These are phyloP conservation scores for Drosophila cardini DNA, from an alignment of 1,140 invertebrate genomes.

Conservation along the genomic window DNA sequence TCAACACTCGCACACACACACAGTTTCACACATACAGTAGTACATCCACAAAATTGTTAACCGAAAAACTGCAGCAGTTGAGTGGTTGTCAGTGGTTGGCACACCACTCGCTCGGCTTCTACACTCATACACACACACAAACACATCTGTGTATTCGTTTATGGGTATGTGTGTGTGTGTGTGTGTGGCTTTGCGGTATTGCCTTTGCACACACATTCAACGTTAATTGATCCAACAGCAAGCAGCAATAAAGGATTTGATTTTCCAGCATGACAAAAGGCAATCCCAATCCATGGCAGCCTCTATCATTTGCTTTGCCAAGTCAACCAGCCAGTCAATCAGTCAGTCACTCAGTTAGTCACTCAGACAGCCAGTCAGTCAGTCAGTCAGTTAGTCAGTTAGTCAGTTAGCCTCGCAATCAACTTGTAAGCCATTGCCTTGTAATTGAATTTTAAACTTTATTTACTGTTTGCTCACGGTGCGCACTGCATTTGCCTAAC, in stretches of 20 bases:
- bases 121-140: background rate
- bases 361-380: constrained; percentile 14
- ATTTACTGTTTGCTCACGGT: constrained; percentile 70
- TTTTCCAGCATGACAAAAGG: constrained; percentile 78
- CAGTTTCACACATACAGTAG: constrained; percentile 18
- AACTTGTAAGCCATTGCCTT: constrained; percentile 74
- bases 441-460: constrained; percentile 82
- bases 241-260: constrained; percentile 83
- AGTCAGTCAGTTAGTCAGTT: constrained; percentile 26
- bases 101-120: constrained; percentile 21
- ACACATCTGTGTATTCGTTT: constrained; percentile 1
- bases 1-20: constrained; percentile 62
- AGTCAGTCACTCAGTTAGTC: constrained; percentile 17
- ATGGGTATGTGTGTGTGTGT: constrained; percentile 39
- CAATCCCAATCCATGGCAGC: constrained; percentile 48
- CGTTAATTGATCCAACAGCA: constrained; percentile 82
- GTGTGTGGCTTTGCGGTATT: constrained; percentile 76
- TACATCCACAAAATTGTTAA: constrained; percentile 67
- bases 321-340: constrained; percentile 29
- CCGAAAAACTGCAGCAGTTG: constrained; percentile 81
- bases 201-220: constrained; percentile 77
- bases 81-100: constrained; percentile 77
- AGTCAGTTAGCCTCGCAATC: constrained; percentile 55
- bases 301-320: constrained; percentile 68
- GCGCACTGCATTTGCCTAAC: constrained; percentile 46